Conservation (phyloP, 2,888 invertebrate genomes). For the Halictus ligatus region DNA sequence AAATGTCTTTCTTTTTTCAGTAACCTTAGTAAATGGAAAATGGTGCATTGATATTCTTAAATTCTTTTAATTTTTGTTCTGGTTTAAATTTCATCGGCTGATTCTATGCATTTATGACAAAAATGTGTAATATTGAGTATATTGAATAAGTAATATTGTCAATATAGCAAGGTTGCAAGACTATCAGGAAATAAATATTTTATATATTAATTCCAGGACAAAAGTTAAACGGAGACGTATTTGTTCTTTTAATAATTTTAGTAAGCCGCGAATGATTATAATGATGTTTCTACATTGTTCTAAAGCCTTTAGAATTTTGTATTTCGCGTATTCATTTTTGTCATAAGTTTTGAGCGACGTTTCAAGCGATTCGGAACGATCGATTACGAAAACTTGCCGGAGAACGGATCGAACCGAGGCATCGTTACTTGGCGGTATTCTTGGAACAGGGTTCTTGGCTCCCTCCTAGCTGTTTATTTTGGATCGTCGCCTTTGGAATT, state of each 20-base stretch:
- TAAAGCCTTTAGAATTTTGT: not conserved
- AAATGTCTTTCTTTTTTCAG: no score
- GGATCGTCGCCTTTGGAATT: slow-evolving; percentile 42
- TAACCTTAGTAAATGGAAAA: no score
- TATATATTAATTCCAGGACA: no score
- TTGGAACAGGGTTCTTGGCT: slow-evolving; percentile 44
- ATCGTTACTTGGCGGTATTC: slow-evolving; percentile 32
- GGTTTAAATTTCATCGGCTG: no score
- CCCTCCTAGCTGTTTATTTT: slow-evolving; percentile 28
- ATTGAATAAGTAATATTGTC: no score
- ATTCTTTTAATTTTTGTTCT: no score
- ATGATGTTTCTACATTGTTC: not conserved
- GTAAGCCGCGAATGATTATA: not conserved
- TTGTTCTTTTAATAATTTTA: not conserved
- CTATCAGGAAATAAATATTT: no score
- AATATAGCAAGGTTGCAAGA: no score
- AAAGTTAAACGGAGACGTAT: not conserved
- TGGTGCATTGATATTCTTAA: no score
- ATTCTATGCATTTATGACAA: no score
- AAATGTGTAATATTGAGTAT: no score
- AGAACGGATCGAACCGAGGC: slow-evolving; percentile 16
- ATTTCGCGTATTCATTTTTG: not conserved
- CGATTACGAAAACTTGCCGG: slow-evolving; percentile 8
- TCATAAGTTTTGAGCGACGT: not conserved
- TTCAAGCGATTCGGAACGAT: not conserved